Conservation (phyloP, 2,888 invertebrate genomes). For the Leptodirus hochenwartii region DNA sequence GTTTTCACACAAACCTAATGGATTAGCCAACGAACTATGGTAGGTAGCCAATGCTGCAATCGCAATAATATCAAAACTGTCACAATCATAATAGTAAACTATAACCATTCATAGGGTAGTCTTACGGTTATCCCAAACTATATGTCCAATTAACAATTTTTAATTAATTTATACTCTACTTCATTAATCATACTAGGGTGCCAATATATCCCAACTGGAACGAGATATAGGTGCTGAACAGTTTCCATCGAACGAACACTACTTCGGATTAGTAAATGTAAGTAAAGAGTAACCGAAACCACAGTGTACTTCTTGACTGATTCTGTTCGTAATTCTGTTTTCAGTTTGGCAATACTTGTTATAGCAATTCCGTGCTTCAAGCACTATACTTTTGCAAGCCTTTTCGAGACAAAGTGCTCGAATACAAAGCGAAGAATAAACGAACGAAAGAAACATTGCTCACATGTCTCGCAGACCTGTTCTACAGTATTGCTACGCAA, state of each 20-base stretch:
- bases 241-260: constrained; percentile 97
- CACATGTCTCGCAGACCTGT: constrained; percentile 95
- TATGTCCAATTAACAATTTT: constrained; percentile 3
- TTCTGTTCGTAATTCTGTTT: too few species aligned
- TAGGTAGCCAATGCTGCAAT: constrained; percentile 13
- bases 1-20: constrained; percentile 27
- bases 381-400: constrained; percentile 99
- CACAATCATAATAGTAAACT: constrained; percentile 1
- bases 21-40: constrained; percentile 28
- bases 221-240: constrained; percentile 98
- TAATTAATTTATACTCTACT: constrained; percentile 9
- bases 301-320: too few species aligned
- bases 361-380: constrained; percentile 98
- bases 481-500: constrained; percentile 99
- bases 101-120: too few species aligned
- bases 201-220: constrained; percentile 97
- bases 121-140: background rate
- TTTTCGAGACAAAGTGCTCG: constrained; percentile 94
- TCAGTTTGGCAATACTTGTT: constrained; percentile 99
- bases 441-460: constrained; percentile 92
- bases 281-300: too few species aligned
- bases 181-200: constrained; percentile 51
- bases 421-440: constrained; percentile 93
- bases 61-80: background rate
- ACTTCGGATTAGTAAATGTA: constrained; percentile 98